phyloP scores from a whole-genome alignment of 2,113 vertebrate genomes.

The Otocyon megalotis region DNA sequence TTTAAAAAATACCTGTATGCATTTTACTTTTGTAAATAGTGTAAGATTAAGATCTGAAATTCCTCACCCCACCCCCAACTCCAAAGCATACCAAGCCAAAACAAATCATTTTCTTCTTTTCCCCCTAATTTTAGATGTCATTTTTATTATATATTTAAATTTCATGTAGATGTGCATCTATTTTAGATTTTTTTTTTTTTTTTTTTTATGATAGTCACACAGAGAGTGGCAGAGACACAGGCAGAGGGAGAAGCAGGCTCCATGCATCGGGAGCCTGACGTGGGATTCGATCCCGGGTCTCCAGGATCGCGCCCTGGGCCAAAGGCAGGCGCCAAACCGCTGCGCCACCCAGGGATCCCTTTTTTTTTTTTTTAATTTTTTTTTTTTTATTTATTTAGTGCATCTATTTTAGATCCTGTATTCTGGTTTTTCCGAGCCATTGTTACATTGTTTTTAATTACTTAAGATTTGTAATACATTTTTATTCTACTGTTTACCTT shows the following conservation, averaged over 20 bases:
- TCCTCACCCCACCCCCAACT: not conserved
- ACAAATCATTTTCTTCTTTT: not conserved
- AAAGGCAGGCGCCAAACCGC: too few relatives aligned
- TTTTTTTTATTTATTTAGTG: too few relatives aligned
- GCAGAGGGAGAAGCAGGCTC: too few relatives aligned
- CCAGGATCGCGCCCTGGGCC: too few relatives aligned
- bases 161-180: not conserved
- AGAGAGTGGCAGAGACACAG: too few relatives aligned
- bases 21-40: not conserved
- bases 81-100: not conserved
- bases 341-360: too few relatives aligned
- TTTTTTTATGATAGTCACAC: too few relatives aligned
- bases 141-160: conserved; percentile 15
- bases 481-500: not conserved
- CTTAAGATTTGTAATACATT: not conserved
- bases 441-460: conserved; percentile 27
- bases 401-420: not conserved
- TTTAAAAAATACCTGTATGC: not conserved
- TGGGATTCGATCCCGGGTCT: too few relatives aligned
- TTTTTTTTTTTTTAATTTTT: too few relatives aligned
- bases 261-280: too few relatives aligned
- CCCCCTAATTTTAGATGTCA: not conserved
- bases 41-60: not conserved
- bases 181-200: conserved; percentile 19
- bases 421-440: not conserved